These are phyloP conservation scores for Rhingia campestris DNA, from an alignment of 2,888 invertebrate genomes.

Conservation along the genomic window DNA sequence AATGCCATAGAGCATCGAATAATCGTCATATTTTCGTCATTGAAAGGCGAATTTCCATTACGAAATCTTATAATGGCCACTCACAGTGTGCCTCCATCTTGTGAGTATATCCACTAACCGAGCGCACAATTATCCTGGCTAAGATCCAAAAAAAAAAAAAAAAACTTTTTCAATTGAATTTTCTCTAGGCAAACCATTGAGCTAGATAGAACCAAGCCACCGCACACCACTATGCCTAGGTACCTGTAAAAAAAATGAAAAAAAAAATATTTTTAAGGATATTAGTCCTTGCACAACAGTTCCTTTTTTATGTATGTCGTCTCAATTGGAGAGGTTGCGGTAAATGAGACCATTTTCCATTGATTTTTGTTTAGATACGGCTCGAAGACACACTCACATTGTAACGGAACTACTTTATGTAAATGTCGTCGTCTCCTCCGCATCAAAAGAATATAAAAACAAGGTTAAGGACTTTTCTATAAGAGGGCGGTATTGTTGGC, in stretches of 20 bases:
- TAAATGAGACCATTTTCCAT: conserved; percentile 6
- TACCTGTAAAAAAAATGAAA: neutral
- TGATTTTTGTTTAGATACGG: conserved; percentile 37
- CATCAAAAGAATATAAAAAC: conserved; percentile 21
- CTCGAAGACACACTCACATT: conserved; percentile 5
- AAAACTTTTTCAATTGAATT: conserved; percentile 65
- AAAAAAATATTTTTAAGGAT: conserved; percentile 25
- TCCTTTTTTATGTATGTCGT: neutral
- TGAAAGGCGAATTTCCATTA: conserved; percentile 36
- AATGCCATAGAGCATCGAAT: conserved; percentile 32
- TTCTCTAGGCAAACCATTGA: conserved; percentile 4
- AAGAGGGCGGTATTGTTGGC: conserved; percentile 58
- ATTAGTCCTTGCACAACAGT: conserved; percentile 29
- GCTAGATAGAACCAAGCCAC: neutral
- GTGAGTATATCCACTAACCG: neutral
- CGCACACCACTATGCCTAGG: neutral
- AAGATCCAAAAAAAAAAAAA: conserved; percentile 5
- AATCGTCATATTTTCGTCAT: conserved; percentile 5
- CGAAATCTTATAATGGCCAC: conserved; percentile 59
- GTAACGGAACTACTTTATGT: neutral
- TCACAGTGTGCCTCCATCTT: conserved; percentile 23
- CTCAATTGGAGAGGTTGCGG: conserved; percentile 1
- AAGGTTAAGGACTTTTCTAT: conserved; percentile 67
- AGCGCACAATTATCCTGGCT: conserved; percentile 59
- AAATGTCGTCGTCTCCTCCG: neutral